Percentiles rank a stretch among this genome's conserved stretches.
These are phyloP conservation scores for Bombus pyrosoma DNA, from an alignment of 1,140 invertebrate genomes.

Conservation along the genomic window DNA sequence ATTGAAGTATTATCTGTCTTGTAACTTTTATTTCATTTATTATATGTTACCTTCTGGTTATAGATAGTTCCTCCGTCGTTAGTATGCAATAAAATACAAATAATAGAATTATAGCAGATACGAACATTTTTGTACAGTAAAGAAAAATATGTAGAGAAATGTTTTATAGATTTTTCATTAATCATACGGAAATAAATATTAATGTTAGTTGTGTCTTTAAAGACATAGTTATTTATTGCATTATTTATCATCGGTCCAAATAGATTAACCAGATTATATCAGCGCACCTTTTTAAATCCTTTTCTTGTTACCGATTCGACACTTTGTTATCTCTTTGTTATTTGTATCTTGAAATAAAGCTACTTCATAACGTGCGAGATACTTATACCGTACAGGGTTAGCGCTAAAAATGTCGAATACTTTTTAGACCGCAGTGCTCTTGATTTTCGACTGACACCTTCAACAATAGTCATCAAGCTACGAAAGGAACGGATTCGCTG, in stretches of 20 bases:
- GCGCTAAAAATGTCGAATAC: slow-evolving; percentile 70
- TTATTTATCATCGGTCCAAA: background rate
- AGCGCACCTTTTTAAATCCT: background rate
- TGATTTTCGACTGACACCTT: slow-evolving; percentile 66
- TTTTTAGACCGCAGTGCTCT: slow-evolving; percentile 72
- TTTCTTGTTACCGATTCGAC: background rate
- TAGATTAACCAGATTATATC: background rate
- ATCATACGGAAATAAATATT: slow-evolving; percentile 27
- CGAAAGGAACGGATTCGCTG: slow-evolving; percentile 82
- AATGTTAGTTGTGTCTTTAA: background rate
- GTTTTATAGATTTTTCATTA: slow-evolving; percentile 11
- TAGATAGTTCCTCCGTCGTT: slow-evolving; percentile 42
- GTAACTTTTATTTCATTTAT: slow-evolving; percentile 40
- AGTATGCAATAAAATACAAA: slow-evolving; percentile 54
- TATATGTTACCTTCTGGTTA: slow-evolving; percentile 31
- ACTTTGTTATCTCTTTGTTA: background rate
- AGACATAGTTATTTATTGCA: background rate
- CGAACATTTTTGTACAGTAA: slow-evolving; percentile 25
- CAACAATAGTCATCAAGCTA: slow-evolving; percentile 72
- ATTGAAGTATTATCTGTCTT: slow-evolving; percentile 60
- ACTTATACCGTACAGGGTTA: slow-evolving; percentile 76
- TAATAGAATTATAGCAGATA: slow-evolving; percentile 35
- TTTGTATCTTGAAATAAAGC: slow-evolving; percentile 17
- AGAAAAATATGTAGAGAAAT: slow-evolving; percentile 18
- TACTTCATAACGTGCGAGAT: slow-evolving; percentile 57